Base-by-base conservation (phyloP, 2,113 vertebrate genomes). In the Phyllostomus discolor region DNA sequence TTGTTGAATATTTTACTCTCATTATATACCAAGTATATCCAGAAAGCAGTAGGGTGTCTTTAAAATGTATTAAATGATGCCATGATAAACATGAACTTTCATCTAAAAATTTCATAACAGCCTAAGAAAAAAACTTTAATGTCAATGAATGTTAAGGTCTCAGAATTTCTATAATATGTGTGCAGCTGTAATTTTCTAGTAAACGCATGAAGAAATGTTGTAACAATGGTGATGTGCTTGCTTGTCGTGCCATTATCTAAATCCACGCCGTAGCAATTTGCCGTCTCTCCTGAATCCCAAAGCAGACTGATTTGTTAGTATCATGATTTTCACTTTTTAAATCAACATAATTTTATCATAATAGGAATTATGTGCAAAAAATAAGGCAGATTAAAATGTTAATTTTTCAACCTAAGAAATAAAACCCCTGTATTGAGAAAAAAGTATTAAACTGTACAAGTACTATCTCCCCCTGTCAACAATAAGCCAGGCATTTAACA, bases 1-100 rank as follows among this genome's bases (percentile, higher is more conserved):
- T 91, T 96, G 91, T 16, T 12, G 22, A 95, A 90, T 97, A 96
- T 95, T 72, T 91, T 69, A 41, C 14, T 95, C 97, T 85, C 2
- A 88, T 62, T 78, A 88, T 87, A 97, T 92, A 84, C 17, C 67
- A 95, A 95, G 79, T 76, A n/a, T 41, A 26, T 78, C 97, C 76
- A 91, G 38, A 97, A 96, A 97, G 33, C 46, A 80, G 43, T 81
- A 57, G 24, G 24, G 31, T 57, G 4, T 57, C 73, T 95, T 94
- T 28, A 73, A 94, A 78, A 50, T 83, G 5, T n/a, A 96, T 20
- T 79, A 54, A 59, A 69, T 93, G 91, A 67, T 72, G 66, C 64
- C 46, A 95, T 33, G 4, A 64, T 24, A 33, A 81, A 87, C 10
- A 28, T 33, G 87, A 43, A 85, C 31, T 72, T 96, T 89, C 38